Evolutionary conservation across 2,888 invertebrate species (phyloP).

Genomic region (Tethea ocularis): DNA sequence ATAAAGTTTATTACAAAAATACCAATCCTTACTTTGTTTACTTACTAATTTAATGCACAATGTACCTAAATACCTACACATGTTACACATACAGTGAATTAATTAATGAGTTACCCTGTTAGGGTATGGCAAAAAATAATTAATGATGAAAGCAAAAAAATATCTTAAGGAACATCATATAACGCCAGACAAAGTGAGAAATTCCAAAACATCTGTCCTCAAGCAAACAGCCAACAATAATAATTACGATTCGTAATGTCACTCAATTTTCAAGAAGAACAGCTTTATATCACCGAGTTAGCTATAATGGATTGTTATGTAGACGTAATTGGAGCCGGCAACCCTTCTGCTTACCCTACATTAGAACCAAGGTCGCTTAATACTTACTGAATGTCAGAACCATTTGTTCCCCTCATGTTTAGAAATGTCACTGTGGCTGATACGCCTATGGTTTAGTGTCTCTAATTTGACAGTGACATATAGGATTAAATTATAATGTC

Average conservation of each 20-base stretch:
- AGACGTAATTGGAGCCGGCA: conserved; percentile 57
- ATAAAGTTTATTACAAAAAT: not conserved
- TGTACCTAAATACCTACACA: not conserved
- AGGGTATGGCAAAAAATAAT: no score
- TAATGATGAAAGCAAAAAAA: no score
- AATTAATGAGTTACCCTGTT: no score
- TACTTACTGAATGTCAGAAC: conserved; percentile 77
- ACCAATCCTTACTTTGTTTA: not conserved
- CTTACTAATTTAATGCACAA: no score
- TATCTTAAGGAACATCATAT: no score
- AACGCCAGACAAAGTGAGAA: not conserved
- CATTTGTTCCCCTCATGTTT: conserved; percentile 78
- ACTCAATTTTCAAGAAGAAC: conserved; percentile 48
- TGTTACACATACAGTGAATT: no score
- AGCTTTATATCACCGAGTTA: conserved; percentile 41
- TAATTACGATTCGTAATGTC: conserved; percentile 47
- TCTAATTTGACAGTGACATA: conserved; percentile 80
- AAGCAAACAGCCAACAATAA: conserved; percentile 28
- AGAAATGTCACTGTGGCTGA: conserved; percentile 79
- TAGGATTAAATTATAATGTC: conserved; percentile 78
- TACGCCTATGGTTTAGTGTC: conserved; percentile 77
- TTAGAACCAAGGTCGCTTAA: conserved; percentile 72
- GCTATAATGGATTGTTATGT: conserved; percentile 48
- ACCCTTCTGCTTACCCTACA: conserved; percentile 63
- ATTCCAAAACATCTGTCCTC: conserved; percentile 8